Percentiles rank a stretch among this genome's conserved stretches.
phyloP scores from a whole-genome alignment of 2,113 vertebrate species.

The Lipotes vexillifer region DNA sequence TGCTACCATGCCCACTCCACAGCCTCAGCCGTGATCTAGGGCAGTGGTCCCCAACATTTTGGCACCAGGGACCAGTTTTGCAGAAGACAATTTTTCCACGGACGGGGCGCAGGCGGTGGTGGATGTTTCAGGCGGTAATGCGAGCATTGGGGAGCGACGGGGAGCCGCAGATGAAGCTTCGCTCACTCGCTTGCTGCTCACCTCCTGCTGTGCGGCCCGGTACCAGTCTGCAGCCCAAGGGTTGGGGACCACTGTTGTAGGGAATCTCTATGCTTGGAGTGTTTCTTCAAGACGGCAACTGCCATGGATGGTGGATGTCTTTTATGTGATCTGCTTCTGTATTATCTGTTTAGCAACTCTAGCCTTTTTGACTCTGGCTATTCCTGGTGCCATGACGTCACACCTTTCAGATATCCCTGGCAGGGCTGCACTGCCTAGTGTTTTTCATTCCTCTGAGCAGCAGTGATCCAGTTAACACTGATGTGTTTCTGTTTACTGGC shows the following conservation, averaged over 20 bases:
- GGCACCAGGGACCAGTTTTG: no score
- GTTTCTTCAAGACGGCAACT: neutral
- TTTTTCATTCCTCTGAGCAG: neutral
- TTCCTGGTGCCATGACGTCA: neutral
- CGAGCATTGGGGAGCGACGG: no score
- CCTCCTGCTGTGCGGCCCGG: no score
- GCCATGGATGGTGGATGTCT: neutral
- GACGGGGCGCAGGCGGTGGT: fast-evolving
- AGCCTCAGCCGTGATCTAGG: no score
- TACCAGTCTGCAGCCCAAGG: no score
- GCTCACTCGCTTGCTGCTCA: fast-evolving
- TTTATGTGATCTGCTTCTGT: neutral
- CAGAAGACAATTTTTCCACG: fast-evolving
- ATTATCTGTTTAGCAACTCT: neutral
- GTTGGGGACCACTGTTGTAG: no score
- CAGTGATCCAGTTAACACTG: neutral
- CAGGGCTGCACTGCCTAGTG: no score
- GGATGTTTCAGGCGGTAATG: no score
- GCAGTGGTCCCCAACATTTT: no score
- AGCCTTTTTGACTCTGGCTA: neutral
- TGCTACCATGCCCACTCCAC: fast-evolving
- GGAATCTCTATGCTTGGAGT: neutral
- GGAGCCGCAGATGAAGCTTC: no score
- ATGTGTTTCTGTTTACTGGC: neutral
- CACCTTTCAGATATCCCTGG: neutral